Evolutionary conservation across 2,888 invertebrate genomes (phyloP).

Genomic region (Cryptus armator): DNA sequence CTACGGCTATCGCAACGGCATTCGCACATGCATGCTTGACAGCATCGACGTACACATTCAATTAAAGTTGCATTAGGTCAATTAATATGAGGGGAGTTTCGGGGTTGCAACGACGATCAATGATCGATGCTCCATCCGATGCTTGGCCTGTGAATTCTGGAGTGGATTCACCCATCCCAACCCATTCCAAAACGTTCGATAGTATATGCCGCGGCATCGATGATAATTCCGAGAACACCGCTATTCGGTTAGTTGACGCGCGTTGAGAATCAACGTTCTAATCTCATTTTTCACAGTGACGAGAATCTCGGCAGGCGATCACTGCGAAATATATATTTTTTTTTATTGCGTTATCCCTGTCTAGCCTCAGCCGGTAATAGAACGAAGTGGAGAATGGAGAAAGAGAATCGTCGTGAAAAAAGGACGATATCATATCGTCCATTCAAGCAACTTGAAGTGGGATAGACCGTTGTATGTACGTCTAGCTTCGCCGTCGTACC

Average conservation of each 20-base stretch:
- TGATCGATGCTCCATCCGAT: constrained; percentile 45
- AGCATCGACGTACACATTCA: constrained; percentile 43
- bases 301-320: not conserved
- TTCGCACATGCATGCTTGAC: constrained; percentile 27
- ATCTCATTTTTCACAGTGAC: not conserved
- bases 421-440: not conserved
- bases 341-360: not conserved
- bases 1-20: constrained; percentile 1
- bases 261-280: constrained; percentile 4
- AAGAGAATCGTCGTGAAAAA: not conserved
- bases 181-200: not conserved
- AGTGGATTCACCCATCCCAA: constrained; percentile 19
- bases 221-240: constrained; percentile 33
- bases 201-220: not conserved
- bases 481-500: not conserved
- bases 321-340: not conserved
- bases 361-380: not conserved
- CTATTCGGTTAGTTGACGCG: constrained; percentile 33
- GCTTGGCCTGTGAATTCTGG: constrained; percentile 20
- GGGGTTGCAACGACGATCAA: constrained; percentile 29
- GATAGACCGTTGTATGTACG: constrained; percentile 10
- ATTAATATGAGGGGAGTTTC: constrained; percentile 41
- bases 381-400: not conserved
- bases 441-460: constrained; percentile 26
- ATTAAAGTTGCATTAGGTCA: constrained; percentile 60